phyloP scores from a whole-genome alignment of 1,140 invertebrate species.

The Elymnias hypermnestra region DNA sequence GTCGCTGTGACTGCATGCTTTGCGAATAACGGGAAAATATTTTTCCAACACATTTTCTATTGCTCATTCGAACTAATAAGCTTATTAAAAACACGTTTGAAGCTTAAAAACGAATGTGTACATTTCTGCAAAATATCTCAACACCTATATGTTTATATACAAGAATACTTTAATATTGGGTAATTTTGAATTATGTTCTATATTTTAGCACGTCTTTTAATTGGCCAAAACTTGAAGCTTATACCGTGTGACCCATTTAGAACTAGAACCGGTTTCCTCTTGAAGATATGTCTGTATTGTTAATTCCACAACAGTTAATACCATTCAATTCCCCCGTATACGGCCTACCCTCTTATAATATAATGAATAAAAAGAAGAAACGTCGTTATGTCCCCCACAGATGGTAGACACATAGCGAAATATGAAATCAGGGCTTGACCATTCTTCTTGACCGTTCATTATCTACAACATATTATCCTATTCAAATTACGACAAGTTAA shows the following conservation, averaged over 20 bases:
- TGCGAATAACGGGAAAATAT: slow-evolving; percentile 55
- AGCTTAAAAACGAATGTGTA: too few relatives aligned
- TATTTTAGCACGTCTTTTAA: too few relatives aligned
- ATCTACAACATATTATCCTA: slow-evolving; percentile 44
- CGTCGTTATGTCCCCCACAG: slow-evolving; percentile 51
- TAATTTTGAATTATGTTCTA: too few relatives aligned
- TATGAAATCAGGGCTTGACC: slow-evolving; percentile 63
- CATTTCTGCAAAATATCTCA: too few relatives aligned
- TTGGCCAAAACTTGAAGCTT: slow-evolving; percentile 57
- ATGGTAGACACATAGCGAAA: slow-evolving; percentile 55
- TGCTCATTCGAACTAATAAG: too few relatives aligned
- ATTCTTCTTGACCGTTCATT: slow-evolving; percentile 61
- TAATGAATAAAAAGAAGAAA: slow-evolving; percentile 68
- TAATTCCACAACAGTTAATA: slow-evolving; percentile 61
- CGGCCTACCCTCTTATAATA: slow-evolving; percentile 54
- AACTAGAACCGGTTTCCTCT: slow-evolving; percentile 67
- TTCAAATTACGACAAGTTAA: slow-evolving; percentile 42
- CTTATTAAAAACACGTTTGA: too few relatives aligned
- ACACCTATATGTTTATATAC: too few relatives aligned
- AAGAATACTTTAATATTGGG: too few relatives aligned
- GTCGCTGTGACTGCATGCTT: slow-evolving; percentile 49
- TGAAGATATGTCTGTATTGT: slow-evolving; percentile 66
- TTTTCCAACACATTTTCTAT: slow-evolving; percentile 8
- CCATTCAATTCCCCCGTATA: slow-evolving; percentile 60
- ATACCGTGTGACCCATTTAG: slow-evolving; percentile 74